These are phyloP conservation scores for Rhadina sibilatrix DNA, from an alignment of 2,113 vertebrate genomes.

Conservation along the genomic window DNA sequence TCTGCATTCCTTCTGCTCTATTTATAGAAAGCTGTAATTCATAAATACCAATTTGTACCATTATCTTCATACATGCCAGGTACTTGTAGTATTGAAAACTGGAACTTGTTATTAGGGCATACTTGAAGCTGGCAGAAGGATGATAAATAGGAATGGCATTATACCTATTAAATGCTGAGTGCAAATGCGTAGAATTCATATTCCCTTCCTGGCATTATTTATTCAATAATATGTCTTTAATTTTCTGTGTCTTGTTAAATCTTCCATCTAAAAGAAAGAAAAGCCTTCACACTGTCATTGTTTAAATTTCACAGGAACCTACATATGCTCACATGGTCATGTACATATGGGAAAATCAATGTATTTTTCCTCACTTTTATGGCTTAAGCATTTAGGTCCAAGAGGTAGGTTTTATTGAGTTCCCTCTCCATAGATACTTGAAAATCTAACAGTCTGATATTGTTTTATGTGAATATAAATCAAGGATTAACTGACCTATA, in stretches of 20 bases:
- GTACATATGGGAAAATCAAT: neutral
- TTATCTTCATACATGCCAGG: neutral
- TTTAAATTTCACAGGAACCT: neutral
- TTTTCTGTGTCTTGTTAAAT: neutral
- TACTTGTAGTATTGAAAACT: neutral
- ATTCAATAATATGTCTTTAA: neutral
- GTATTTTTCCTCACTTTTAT: neutral
- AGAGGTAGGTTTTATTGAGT: neutral
- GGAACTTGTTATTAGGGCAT: neutral
- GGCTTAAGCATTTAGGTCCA: neutral
- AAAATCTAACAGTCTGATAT: neutral
- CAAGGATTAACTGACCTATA: neutral
- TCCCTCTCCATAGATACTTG: neutral
- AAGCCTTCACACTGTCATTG: neutral
- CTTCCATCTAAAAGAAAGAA: neutral
- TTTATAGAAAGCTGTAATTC: constrained; percentile 22
- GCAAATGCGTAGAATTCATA: neutral
- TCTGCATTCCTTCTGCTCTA: neutral
- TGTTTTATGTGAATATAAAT: neutral
- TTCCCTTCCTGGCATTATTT: neutral
- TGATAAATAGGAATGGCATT: neutral
- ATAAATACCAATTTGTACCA: neutral
- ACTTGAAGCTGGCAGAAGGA: neutral
- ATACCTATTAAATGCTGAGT: neutral
- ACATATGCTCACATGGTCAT: fast-evolving